Evolutionary conservation across 1,140 invertebrate species (phyloP).

Genomic region (Sycophila sp.): DNA sequence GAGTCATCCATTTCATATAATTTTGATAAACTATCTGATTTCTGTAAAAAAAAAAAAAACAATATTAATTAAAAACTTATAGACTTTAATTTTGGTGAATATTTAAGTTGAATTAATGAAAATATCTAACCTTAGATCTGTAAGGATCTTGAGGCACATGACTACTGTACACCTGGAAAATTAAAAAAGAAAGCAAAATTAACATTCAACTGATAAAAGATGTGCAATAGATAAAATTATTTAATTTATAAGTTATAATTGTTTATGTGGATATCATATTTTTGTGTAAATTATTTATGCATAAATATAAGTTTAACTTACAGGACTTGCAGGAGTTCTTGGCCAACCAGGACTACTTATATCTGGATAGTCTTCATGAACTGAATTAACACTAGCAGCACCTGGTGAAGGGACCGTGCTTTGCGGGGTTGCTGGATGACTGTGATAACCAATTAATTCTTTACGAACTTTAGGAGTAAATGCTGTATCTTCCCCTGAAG

Average conservation of each 20-base stretch:
- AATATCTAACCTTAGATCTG: constrained; percentile 77
- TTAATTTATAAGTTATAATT: too few relatives aligned
- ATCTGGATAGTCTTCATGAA: constrained; percentile 90
- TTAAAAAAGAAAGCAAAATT: constrained; percentile 39
- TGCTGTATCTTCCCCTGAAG: constrained; percentile 85
- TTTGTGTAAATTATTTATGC: too few relatives aligned
- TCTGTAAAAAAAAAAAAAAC: constrained; percentile 68
- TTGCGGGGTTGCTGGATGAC: constrained; percentile 78
- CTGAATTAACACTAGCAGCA: constrained; percentile 82
- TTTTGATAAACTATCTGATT: constrained; percentile 90
- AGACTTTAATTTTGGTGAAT: too few relatives aligned
- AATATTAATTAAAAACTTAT: neutral
- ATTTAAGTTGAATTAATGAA: neutral
- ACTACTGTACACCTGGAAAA: constrained; percentile 89
- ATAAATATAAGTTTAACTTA: constrained; percentile 64
- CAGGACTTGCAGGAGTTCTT: constrained; percentile 89
- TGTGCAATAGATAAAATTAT: too few relatives aligned
- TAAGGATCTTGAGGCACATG: constrained; percentile 89
- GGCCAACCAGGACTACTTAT: constrained; percentile 88
- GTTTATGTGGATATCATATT: too few relatives aligned
- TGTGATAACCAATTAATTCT: constrained; percentile 70
- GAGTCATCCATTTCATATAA: constrained; percentile 97
- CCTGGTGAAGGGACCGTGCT: constrained; percentile 82
- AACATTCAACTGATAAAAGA: too few relatives aligned
- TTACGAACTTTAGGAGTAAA: constrained; percentile 82